Evolutionary conservation across 2,113 vertebrate genomes (phyloP), one percentile per base, ranked within the genome.

Genomic region (Cromileptes altivelis): DNA sequence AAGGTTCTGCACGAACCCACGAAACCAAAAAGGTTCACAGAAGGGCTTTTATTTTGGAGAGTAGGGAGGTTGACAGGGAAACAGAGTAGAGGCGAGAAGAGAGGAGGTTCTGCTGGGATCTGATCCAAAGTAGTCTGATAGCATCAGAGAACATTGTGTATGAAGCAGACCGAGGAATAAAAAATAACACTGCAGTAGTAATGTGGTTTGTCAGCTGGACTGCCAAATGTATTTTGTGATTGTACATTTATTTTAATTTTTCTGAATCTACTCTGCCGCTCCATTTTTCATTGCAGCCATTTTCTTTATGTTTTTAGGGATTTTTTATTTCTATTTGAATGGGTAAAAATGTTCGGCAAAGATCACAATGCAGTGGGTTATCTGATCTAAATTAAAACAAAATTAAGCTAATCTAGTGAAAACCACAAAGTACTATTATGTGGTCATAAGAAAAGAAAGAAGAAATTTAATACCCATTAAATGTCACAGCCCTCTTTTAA

Each of bases 401-500:
- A 47, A 47, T 3, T 3, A 11, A 45, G 9, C n/a, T 3, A 40
- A 33, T 45, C 47, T 47, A 25, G 27, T 72, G 60, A 67, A 68
- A 75, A 72, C 62, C 50, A 6, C 0, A 61, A 70, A 70, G 70
- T 17, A 52, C 19, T 63, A 10, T 69, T 55, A 61, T 45, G 3
- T 17, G 2, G 19, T 6, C 4, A 52, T 45, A 18, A 57, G 23
- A 72, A 33, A 62, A 40, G 15, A 85, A 63, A 52, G 25, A 18
- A 17, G 37, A 23, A 56, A 45, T 45, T 12, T 45, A 12, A 45
- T 47, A 62, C 25, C 42, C 23, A 60, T 65, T 40, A 80, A 64
- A 61, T 27, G 23, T 81, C 11, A 74, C 65, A 77, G 42, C n/a
- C 23, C n/a, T 23, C 13, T 69, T 76, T 23, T 4, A 57, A 69